phyloP scores from a whole-genome alignment of 35 echinoderm and acorn worm genomes.

The Stichopus chloronotus region DNA sequence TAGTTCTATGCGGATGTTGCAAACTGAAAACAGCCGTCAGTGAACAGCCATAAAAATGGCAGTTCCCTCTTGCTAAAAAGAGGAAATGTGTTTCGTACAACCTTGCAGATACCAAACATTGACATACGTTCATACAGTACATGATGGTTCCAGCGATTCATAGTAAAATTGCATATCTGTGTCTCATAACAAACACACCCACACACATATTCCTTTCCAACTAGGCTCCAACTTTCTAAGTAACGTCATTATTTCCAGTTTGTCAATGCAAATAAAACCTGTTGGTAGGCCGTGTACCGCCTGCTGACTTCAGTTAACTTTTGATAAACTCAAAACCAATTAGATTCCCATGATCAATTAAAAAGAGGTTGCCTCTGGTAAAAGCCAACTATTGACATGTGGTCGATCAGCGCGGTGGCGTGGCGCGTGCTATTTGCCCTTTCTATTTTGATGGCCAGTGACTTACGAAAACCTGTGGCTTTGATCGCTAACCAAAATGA shows the following conservation, averaged over 20 bases:
- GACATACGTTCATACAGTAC: too few relatives aligned
- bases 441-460: neutral
- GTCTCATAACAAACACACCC: neutral
- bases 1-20: too few relatives aligned
- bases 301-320: constrained; percentile 7
- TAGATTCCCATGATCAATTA: neutral
- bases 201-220: constrained; percentile 9
- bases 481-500: too few relatives aligned
- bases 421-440: neutral
- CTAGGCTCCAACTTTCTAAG: constrained; percentile 20
- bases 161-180: too few relatives aligned
- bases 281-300: constrained; percentile 4
- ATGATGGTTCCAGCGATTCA: too few relatives aligned
- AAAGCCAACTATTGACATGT: constrained; percentile 4
- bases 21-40: too few relatives aligned
- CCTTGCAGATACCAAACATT: too few relatives aligned
- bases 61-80: too few relatives aligned
- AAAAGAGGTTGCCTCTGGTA: neutral
- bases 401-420: neutral
- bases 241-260: neutral
- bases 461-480: too few relatives aligned
- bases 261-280: neutral
- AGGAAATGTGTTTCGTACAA: too few relatives aligned
- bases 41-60: too few relatives aligned
- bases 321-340: constrained; percentile 24